Conservation (phyloP, 1,140 invertebrate genomes). For the Dinoponera quadriceps region DNA sequence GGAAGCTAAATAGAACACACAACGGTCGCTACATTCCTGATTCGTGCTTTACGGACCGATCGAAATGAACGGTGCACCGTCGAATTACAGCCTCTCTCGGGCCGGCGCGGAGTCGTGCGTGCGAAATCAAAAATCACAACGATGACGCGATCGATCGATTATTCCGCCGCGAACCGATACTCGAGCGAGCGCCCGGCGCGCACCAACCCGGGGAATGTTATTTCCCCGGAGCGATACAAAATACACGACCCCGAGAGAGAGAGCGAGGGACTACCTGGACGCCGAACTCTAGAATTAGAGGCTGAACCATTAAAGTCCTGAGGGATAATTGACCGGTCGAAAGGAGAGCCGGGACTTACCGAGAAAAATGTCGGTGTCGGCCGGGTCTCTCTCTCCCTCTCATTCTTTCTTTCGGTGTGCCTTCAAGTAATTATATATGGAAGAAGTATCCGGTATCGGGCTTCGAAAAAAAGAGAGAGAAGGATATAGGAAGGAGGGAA, state of each 20-base stretch:
- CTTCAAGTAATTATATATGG: conserved; percentile 40
- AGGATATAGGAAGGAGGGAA: no score
- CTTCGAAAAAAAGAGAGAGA: background rate
- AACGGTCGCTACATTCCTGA: background rate
- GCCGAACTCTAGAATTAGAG: conserved; percentile 79
- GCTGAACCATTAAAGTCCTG: conserved; percentile 78
- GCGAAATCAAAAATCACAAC: conserved; percentile 61
- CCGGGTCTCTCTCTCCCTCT: conserved; percentile 43
- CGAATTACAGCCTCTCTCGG: conserved; percentile 42
- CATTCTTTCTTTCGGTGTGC: conserved; percentile 48
- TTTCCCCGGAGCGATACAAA: conserved; percentile 79
- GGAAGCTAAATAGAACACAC: background rate
- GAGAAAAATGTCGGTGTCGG: conserved; percentile 63
- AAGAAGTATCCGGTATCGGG: conserved; percentile 54
- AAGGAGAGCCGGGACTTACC: conserved; percentile 41
- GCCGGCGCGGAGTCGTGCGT: conserved; percentile 39
- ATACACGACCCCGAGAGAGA: conserved; percentile 69
- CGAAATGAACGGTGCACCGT: conserved; percentile 39
- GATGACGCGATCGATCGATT: conserved; percentile 62
- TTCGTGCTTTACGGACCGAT: conserved; percentile 1
- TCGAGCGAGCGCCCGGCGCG: background rate
- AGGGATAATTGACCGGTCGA: conserved; percentile 78
- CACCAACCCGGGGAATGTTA: conserved; percentile 39
- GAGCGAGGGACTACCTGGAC: conserved; percentile 48
- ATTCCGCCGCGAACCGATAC: conserved; percentile 55